Base-by-base conservation (phyloP, 1,140 invertebrate genomes). In the Cydia pomonella region DNA sequence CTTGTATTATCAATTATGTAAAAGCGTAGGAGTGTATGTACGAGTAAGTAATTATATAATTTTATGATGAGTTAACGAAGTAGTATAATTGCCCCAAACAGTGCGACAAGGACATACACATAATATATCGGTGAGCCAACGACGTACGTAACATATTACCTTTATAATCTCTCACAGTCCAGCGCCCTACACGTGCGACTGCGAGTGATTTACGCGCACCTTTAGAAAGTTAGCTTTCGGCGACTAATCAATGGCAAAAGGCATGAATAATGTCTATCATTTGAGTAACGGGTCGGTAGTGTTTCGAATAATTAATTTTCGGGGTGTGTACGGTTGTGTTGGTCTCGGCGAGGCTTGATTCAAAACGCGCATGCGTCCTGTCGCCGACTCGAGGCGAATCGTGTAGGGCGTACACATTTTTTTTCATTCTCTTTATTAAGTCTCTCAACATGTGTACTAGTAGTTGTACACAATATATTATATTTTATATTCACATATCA, bases 291-390 rank as follows among this genome's bases (percentile, higher is more conserved):
- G 79, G 78, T 79, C 74, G 77, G 79, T 83, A 75, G 73, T 79
- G 83, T 87, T 86, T 84, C 79, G 75, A 87, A 86, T 87, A 87
- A 87, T 87, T 87, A 87, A 87, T 87, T 88, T 85, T 82, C 80
- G 79, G 83, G 82, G 83, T 83, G 81, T 84, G 83, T 81, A 79
- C 79, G 79, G 81, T 84, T 79, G 80, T 80, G 82, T 76, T 73
- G 76, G 75, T 77, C 76, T 75, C 73, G 63, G 76, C 76, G 79
- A 77, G 47, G 82, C 78, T 75, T 73, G 73, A 75, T 75, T 76
- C 66, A 41, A 66, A 76, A 25, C 79, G 82, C 87, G 88, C 88
- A 86, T 89, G 88, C 88, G 88, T 83, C 21, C 33, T 33, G 21
- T 10, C 27, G 21, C 75, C 74, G 80, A 81, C 76, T 81, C 80